Conservation (phyloP, 1,140 invertebrate genomes). For the Hylyphantes graminicola region DNA sequence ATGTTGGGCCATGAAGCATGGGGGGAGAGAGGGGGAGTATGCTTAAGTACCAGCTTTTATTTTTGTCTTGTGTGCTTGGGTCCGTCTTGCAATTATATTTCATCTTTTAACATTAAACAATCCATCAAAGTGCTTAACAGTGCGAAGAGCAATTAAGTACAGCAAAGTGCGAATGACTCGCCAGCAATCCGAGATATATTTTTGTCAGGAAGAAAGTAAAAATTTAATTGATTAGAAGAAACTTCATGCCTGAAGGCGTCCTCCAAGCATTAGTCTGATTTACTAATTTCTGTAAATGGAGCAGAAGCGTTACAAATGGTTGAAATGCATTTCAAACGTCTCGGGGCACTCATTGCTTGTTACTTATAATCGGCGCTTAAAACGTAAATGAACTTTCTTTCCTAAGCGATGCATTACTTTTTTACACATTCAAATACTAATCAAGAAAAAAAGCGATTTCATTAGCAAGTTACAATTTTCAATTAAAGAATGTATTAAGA, state of each 20-base stretch:
- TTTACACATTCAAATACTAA: too few species aligned
- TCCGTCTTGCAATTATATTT: slow-evolving; percentile 40
- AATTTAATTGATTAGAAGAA: slow-evolving; percentile 44
- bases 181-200: not conserved
- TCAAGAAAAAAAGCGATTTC: too few species aligned
- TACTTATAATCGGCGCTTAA: too few species aligned
- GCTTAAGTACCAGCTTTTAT: slow-evolving; percentile 15
- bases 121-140: slow-evolving; percentile 45
- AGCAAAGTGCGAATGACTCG: slow-evolving; percentile 18
- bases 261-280: not conserved
- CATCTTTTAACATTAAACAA: slow-evolving; percentile 50
- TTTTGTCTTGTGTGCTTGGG: slow-evolving; percentile 15
- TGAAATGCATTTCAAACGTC: slow-evolving; percentile 1
- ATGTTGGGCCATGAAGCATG: slow-evolving; percentile 32
- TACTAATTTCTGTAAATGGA: slow-evolving; percentile 12
- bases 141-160: slow-evolving; percentile 39
- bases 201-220: not conserved
- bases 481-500: too few species aligned
- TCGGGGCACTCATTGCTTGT: too few species aligned
- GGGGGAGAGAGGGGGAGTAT: slow-evolving; percentile 8
- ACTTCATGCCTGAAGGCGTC: slow-evolving; percentile 1
- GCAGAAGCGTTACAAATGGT: not conserved
- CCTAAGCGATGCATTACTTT: too few species aligned
- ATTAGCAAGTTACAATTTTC: too few species aligned
- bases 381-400: too few species aligned